Base-by-base conservation (phyloP, 2,888 invertebrate genomes). In the Eremobia ochroleuca region DNA sequence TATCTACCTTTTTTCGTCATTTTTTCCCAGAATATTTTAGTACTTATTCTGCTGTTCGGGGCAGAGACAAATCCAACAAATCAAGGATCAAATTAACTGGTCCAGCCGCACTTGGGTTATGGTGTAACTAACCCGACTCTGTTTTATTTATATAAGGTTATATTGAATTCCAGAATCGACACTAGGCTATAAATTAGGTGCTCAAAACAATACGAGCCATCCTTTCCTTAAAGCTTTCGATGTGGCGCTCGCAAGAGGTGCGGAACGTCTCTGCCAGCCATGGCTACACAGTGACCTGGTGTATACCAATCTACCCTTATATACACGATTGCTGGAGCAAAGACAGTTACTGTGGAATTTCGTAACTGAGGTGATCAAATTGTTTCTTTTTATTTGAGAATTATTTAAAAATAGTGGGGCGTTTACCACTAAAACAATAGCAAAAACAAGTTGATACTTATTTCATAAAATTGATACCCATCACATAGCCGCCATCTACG, bases 211-310 rank as follows among this genome's bases (percentile, higher is more conserved):
- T 55, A 13, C n/a, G n/a, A n/a, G n/a, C 13, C 55, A 55, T n/a
- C 55, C 55, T n/a, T 55, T 55, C 13, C n/a, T n/a, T n/a, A 55
- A 13, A 55, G 55, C n/a, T 13, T 55, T 55, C n/a, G 4, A n/a
- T 11, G 55, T 18, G 18, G 65, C 2, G 9, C 65, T 65, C 18
- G 11, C 18, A n/a, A n/a, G 0, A 5, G 0, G 4, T 13, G 64
- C n/a, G 21, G 74, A 79, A 13, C 77, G 91, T 8, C 25, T 91
- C 6, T 86, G 79, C 37, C 85, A 87, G 59, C 91, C 90, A 0
- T 91, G 91, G 91, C 75, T 91, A 5, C 85, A 91, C 64, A 88
- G 70, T 21, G 88, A 90, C 31, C 40, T 84, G 0, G 25, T 91
- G 0, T 91, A 89, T 58, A 82, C 73, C 18, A 86, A 86, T 72